Conservation (phyloP, 1,140 invertebrate species). For the Ceratina australensis region DNA sequence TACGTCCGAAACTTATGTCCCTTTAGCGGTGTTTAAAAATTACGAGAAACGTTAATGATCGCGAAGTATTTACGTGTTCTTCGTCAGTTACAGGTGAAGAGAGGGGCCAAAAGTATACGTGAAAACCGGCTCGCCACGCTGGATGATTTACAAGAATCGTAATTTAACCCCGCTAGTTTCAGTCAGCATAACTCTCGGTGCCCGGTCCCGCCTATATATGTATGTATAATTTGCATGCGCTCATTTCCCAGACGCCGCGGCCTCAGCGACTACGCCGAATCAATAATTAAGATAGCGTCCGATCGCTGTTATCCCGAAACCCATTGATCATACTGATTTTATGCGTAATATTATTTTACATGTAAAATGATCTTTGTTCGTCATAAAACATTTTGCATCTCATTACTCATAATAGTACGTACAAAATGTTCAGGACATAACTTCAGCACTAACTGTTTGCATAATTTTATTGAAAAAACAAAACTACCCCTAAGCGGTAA, state of each 20-base stretch:
- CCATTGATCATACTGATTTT: background rate
- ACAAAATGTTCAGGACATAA: too few relatives aligned
- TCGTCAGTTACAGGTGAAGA: background rate
- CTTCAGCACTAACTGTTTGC: too few relatives aligned
- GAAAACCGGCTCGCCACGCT: conserved; percentile 25
- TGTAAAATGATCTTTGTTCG: too few relatives aligned
- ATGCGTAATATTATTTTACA: too few relatives aligned
- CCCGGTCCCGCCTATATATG: conserved; percentile 50
- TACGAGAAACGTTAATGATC: conserved; percentile 44
- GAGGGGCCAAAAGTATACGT: conserved; percentile 8
- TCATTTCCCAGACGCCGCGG: conserved; percentile 41
- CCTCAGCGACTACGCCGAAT: conserved; percentile 37
- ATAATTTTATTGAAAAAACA: too few relatives aligned
- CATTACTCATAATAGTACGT: too few relatives aligned
- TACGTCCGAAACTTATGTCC: conserved; percentile 45
- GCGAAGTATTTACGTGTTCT: conserved; percentile 44
- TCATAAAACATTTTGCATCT: too few relatives aligned
- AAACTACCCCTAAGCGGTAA: too few relatives aligned
- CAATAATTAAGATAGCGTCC: conserved; percentile 51
- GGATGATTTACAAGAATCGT: conserved; percentile 45
- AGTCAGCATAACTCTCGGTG: conserved; percentile 45
- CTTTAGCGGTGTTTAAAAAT: conserved; percentile 30
- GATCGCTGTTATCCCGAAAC: conserved; percentile 18
- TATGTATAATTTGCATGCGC: conserved; percentile 59
- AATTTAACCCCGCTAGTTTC: conserved; percentile 46